Evolutionary conservation across 2,113 vertebrate genomes (phyloP).

Genomic region (Fregetta grallaria): DNA sequence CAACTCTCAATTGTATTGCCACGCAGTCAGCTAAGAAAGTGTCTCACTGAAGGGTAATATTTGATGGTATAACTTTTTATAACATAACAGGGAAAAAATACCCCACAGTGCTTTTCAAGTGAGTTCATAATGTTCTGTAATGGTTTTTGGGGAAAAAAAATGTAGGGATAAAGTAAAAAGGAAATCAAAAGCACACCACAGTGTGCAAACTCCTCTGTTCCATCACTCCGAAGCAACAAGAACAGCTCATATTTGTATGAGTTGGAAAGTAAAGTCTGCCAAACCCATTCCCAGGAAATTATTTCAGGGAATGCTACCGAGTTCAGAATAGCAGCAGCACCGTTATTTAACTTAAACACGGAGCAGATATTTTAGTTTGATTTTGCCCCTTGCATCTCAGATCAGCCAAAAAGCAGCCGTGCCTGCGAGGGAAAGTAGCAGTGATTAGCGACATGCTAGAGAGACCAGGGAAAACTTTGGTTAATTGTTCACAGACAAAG

Average conservation of each 20-base stretch:
- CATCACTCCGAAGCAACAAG: neutral
- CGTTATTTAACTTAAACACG: neutral
- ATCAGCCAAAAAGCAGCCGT: neutral
- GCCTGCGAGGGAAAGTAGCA: neutral
- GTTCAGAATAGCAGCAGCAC: neutral
- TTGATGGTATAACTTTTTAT: neutral
- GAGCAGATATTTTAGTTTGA: neutral
- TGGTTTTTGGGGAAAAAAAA: neutral
- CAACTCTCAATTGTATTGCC: neutral
- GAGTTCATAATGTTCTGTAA: neutral
- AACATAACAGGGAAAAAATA: neutral
- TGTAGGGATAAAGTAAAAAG: neutral
- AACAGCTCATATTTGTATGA: neutral
- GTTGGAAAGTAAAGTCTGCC: neutral
- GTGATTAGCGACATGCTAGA: neutral
- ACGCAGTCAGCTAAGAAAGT: neutral
- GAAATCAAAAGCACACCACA: constrained; percentile 3
- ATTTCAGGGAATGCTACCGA: neutral
- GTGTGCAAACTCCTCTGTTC: neutral
- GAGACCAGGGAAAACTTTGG: neutral
- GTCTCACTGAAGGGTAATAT: neutral
- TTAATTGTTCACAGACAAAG: neutral
- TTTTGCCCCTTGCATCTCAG: neutral
- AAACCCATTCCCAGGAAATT: constrained; percentile 15
- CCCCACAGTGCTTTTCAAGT: neutral